Base-by-base conservation (phyloP, 2,113 vertebrate species). In the Triplophysa siluroides region DNA sequence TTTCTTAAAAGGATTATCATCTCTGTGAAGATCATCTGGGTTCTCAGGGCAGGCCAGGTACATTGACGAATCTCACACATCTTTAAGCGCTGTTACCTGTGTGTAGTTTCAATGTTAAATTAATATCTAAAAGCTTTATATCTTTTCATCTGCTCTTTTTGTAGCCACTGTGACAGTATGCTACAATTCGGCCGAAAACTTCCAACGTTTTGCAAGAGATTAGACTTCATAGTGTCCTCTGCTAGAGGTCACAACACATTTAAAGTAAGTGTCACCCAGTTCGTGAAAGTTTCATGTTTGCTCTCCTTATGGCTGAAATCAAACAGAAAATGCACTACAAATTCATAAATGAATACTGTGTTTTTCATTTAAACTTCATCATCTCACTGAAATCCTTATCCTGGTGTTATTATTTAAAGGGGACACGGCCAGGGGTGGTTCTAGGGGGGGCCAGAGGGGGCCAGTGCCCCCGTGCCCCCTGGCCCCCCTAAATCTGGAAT, bases 131-230 rank as follows among this genome's bases (percentile, higher is more conserved):
- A 72, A 21, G 13, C 52, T 10, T 54, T 43, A n/a, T 33, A 41
- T 43, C 33, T 84, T 21, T 79, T 10, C 45, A 68, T 38, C 78
- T 54, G 87, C 1, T 88, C 45, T 86, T 85, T 62, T 76, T 78
- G 68, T 72, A 87, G 88, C 58, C 1, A 88, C 63, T 43, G 29
- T 91, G 67, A 88, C 75, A 0, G 61, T 92, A 83, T 91, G 89
- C 65, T 91, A 89, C 82, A 58, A 52, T 11, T 71, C 78, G 24
- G 33, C n/a, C 0, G 2, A 1, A 1, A 43, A 33, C 18, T 89
- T 3, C 56, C 19, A 16, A 16, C 67, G 6, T 2, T 7, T 1
- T 93, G 89, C 84, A 89, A 89, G 76, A 87, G 52, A 76, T 85
- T 91, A 73, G 70, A 86, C 75, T 92, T 93, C 70, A 83, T 9